Evolutionary conservation across 1,140 invertebrate genomes (phyloP), one percentile per base, ranked within the genome.

Genomic region (Hermatobates lingyangjiaoensis): DNA sequence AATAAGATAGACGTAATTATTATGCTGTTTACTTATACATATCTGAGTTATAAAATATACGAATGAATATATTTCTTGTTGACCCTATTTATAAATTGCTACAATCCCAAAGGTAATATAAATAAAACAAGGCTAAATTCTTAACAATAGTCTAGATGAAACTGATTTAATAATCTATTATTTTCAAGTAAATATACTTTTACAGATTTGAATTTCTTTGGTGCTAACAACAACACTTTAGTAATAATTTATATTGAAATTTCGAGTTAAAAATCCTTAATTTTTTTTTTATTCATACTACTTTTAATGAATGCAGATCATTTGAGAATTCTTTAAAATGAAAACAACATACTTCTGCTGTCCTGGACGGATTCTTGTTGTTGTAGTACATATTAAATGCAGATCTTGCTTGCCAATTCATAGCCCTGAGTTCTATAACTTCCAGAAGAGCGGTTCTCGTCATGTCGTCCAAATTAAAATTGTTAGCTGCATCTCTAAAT

Each of bases 351-450:
- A 34, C 18, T 10, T 34, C 10, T 18, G 30, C 10, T 18, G 18
- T 12, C 30, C 18, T 34, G 30, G 30, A 34, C 4, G 48, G 34
- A 12, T 28, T 27, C 28, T 38, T 38, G n/a, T 40, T 27, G 7
- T 21, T 5, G 28, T 49, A 49, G 26, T 53, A 53, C 20, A 18
- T n/a, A 20, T 46, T 45, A 15, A 25, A 28, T 14, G 27, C 4
- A 10, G n/a, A 20, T 12, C 18, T 25, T 14, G 40, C n/a, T 15
- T 52, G 45, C 87, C 87, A 92, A 59, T 82, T 76, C 64, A 83
- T 83, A 46, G 86, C 86, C 64, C 87, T 71, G 56, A 90, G 70
- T 70, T 92, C 87, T 56, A 92, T 87, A 34, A 90, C 69, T 71
- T 90, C 85, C 60, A 92, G 73, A 56, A 92, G 72, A 67, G 86